A percentile compares a stretch with the other conserved stretches of the same genome.
Conservation (phyloP, 30 jellyfish, hydroid and myxozoan genomes). For the Hydractinia symbiolongicarpus region DNA sequence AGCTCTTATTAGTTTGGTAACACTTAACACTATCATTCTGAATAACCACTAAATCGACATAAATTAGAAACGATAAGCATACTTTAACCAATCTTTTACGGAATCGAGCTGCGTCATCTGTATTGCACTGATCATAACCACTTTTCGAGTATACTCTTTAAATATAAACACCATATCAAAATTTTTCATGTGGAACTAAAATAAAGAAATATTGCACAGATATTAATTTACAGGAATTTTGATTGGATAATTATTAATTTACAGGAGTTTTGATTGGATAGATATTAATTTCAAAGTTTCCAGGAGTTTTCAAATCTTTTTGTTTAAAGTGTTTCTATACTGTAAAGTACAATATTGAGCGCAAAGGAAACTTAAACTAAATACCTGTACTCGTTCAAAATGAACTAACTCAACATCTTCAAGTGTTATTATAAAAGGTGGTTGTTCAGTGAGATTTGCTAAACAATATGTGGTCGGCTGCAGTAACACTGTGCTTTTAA, state of each 20-base stretch:
- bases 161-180: constrained; percentile 94
- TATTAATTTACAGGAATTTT: no score
- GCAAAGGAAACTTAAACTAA: no score
- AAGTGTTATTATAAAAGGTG: constrained; percentile 82
- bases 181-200: constrained; percentile 87
- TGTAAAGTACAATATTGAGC: no score
- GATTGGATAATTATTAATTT: no score
- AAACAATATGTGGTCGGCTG: constrained; percentile 97
- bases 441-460: constrained; percentile 95
- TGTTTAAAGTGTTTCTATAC: no score
- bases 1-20: no score
- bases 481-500: constrained; percentile 66
- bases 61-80: background rate
- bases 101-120: constrained; percentile 94
- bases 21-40: no score
- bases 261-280: no score
- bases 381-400: constrained; percentile 98
- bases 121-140: constrained; percentile 85
- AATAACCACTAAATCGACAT: no score
- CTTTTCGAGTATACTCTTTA: constrained; percentile 89
- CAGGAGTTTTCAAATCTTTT: no score
- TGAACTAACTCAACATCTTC: constrained; percentile 95
- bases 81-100: constrained; percentile 98
- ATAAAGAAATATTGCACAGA: background rate
- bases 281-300: no score